These are phyloP conservation scores for Dyspetes luteomarginatus DNA, from an alignment of 2,888 invertebrate species.

Conservation along the genomic window DNA sequence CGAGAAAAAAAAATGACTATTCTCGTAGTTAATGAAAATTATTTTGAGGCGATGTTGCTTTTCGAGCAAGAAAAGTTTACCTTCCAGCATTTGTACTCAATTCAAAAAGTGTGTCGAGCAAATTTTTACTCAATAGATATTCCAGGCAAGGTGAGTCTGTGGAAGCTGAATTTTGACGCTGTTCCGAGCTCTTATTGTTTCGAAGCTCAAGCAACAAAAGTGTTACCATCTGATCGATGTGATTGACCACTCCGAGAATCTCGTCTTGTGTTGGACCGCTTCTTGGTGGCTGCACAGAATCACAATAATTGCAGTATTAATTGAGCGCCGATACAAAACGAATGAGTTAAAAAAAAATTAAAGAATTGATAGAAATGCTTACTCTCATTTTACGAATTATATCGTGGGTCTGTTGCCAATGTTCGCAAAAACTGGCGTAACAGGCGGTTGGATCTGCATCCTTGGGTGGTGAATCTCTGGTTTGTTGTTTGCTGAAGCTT, in stretches of 20 bases:
- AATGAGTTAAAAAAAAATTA: constrained; percentile 51
- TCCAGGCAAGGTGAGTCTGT: constrained; percentile 90
- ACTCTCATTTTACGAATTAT: constrained; percentile 91
- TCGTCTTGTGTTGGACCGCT: constrained; percentile 90
- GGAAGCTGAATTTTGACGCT: constrained; percentile 81
- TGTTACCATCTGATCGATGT: constrained; percentile 95
- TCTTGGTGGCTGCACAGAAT: constrained; percentile 81
- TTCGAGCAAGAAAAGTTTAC: constrained; percentile 80
- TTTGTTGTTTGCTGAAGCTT: constrained; percentile 86
- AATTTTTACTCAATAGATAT: constrained; percentile 92
- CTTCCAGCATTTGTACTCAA: constrained; percentile 94
- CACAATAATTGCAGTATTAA: neutral
- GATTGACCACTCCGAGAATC: constrained; percentile 94
- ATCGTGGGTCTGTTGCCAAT: constrained; percentile 96
- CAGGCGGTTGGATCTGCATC: constrained; percentile 95
- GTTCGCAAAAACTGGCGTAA: constrained; percentile 96
- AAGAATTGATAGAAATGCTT: constrained; percentile 68
- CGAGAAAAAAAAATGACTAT: neutral
- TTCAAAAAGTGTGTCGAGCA: constrained; percentile 92
- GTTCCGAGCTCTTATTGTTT: constrained; percentile 83
- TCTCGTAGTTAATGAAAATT: neutral
- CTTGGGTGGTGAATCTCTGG: constrained; percentile 87
- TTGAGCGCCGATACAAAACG: neutral
- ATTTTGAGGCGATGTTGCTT: too few relatives aligned
- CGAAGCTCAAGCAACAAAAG: constrained; percentile 92